These are phyloP conservation scores for Pteruthius melanotis DNA, from an alignment of 2,113 vertebrate genomes.

Conservation along the genomic window DNA sequence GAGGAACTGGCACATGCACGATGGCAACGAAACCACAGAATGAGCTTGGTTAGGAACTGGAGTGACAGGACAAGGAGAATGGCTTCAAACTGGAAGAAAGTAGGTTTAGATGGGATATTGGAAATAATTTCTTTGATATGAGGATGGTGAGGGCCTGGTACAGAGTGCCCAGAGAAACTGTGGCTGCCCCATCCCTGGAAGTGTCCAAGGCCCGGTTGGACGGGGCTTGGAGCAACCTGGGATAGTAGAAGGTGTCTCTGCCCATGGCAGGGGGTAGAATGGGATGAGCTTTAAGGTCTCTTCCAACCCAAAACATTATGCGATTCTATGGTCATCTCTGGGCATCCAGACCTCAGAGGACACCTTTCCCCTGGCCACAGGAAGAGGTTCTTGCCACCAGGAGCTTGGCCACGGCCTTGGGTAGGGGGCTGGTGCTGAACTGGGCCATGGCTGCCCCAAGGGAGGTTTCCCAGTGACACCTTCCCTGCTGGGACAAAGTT, in stretches of 20 bases:
- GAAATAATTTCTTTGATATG: not conserved
- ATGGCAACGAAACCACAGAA: not conserved
- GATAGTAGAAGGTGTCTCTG: not conserved
- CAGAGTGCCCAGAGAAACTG: not conserved
- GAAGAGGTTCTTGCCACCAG: not conserved
- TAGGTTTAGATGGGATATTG: not conserved
- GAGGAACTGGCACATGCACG: fast-evolving
- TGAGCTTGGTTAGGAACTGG: not conserved
- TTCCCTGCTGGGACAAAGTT: not conserved
- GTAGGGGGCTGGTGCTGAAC: fast-evolving
- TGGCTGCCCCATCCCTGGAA: not conserved
- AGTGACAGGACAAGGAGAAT: not conserved
- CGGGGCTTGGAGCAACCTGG: not conserved
- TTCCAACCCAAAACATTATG: not conserved
- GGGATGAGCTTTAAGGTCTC: not conserved
- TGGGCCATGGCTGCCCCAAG: not conserved
- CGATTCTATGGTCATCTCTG: not conserved
- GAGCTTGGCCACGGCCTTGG: not conserved
- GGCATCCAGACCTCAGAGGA: not conserved
- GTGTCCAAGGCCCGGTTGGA: not conserved
- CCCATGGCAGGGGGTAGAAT: not conserved
- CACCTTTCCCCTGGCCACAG: not conserved
- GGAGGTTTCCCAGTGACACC: not conserved
- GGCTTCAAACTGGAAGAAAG: not conserved
- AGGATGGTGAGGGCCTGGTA: not conserved